Base-by-base conservation (phyloP, 37 sponge, comb jelly and placozoan genomes). In the Ianthella basta region DNA sequence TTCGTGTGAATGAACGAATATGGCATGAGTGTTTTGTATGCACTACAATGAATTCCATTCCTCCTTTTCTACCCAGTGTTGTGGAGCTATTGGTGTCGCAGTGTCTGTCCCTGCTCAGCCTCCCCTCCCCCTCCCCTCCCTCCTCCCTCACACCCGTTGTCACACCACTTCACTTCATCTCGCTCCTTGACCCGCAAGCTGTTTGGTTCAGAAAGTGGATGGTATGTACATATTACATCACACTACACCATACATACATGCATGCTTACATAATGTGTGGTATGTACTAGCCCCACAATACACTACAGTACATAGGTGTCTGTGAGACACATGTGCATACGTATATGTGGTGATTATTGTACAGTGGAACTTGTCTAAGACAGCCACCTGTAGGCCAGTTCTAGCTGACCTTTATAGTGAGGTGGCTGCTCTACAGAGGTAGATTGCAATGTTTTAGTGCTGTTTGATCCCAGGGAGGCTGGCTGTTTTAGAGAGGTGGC, bases 141-240 rank as follows among this genome's bases (percentile, higher is more conserved):
- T 50, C 54, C 38, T 40, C 78, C 78, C 50, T 44, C 50, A 75
- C 78, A 19, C 78, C 78, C 78, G 68, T 82, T 37, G 69, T 90
- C n/a, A 81, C 86, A 18, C 91, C 94, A 4, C 23, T 78, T 61
- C 86, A 87, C 83, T 87, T 88, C 91, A 36, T 94, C 30, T 60
- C 91, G 10, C 85, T 94, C 35, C 61, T 94, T 6, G 91, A 94
- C 77, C 91, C 92, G 27, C 84, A 66, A 53, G 91, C 91, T 15
- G 23, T 20, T 23, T 94, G 94, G 94, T 88, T 90, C 86, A 86
- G 82, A 38, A 90, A 94, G 54, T 94, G 94, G 94, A 90, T 87
- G 82, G 94, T 90, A 37, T 79, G 94, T 50, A 18, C 35, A 54
- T 44, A 15, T 37, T 13, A 29, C 30, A 21, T n/a, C 27, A n/a